Evolutionary conservation across 2,888 invertebrate genomes (phyloP), one percentile per base, ranked within the genome.

Genomic region (Phortica okadai): DNA sequence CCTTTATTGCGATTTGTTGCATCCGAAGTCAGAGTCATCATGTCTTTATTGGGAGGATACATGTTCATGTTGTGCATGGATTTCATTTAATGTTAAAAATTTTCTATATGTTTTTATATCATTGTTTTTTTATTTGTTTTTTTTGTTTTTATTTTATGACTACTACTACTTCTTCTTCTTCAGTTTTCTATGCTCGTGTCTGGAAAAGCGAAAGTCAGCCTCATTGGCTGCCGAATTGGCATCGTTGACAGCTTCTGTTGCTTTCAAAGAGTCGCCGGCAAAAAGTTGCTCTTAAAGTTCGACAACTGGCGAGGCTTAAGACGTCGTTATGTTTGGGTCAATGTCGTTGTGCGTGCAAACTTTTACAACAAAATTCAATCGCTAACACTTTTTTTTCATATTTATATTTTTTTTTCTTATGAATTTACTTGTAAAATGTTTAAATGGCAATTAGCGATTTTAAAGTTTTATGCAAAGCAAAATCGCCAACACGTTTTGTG

Each of bases 141-240:
- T 1, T 33, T 33, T 33, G 6, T 33, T 5, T 5, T 33, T 5
- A 33, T 33, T n/a, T n/a, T n/a, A n/a, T n/a, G n/a, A n/a, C 33
- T 2, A 4, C 33, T 4, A 4, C 33, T 2, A 4, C 33, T 2
- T 33, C 33, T 33, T 21, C 25, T 59, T 59, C 16, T 33, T 33
- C 1, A 33, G 1, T 2, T 33, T 33, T 33, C 33, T 33, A 33
- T 33, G 33, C 33, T 14, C 41, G 41, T 64, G 44, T 42, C 67
- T 44, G n/a, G n/a, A 67, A 67, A 67, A 67, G 67, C 67, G 67
- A 67, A 67, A 67, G 67, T 67, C 14, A 42, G 44, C 67, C 42
- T 44, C 67, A 33, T 33, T 33, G 66, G 66, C 41, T 67, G 42
- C 42, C 14, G 58, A 45, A 45, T 8, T 45, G 50, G 50, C 14